These are phyloP conservation scores for Ctenoplectra terminalis DNA, from an alignment of 1,140 invertebrate genomes.

Conservation along the genomic window DNA sequence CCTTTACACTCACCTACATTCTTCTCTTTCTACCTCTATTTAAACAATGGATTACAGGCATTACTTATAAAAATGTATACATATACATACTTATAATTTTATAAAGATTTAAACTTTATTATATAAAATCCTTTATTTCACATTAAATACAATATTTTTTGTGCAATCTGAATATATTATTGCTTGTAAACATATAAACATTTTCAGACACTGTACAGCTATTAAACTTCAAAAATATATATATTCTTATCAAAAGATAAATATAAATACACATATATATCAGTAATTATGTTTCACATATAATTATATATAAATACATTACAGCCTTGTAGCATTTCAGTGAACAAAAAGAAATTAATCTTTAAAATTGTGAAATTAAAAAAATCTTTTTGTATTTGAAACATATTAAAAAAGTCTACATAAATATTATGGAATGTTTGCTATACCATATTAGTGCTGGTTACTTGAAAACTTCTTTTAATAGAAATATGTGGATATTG, in stretches of 20 bases:
- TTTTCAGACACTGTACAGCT: neutral
- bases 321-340: neutral
- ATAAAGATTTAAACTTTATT: neutral
- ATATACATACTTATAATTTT: neutral
- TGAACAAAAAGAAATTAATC: neutral
- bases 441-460: neutral
- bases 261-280: conserved; percentile 9
- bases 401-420: neutral
- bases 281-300: neutral
- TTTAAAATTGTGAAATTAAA: neutral
- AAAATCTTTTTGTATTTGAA: neutral
- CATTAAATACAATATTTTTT: neutral
- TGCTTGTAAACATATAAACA: conserved; percentile 10
- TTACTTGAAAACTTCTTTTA: conserved; percentile 82
- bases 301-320: conserved; percentile 34
- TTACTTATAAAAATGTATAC: neutral
- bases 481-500: conserved; percentile 86
- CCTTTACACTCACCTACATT: no score
- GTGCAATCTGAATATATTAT: neutral
- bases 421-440: conserved; percentile 36
- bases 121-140: neutral
- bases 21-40: no score
- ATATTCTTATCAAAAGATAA: neutral
- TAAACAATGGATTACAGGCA: neutral
- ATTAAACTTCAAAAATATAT: conserved; percentile 13